These are phyloP conservation scores for Macropodus opercularis DNA, from an alignment of 2,797 vertebrate genomes.

Conservation along the genomic window DNA sequence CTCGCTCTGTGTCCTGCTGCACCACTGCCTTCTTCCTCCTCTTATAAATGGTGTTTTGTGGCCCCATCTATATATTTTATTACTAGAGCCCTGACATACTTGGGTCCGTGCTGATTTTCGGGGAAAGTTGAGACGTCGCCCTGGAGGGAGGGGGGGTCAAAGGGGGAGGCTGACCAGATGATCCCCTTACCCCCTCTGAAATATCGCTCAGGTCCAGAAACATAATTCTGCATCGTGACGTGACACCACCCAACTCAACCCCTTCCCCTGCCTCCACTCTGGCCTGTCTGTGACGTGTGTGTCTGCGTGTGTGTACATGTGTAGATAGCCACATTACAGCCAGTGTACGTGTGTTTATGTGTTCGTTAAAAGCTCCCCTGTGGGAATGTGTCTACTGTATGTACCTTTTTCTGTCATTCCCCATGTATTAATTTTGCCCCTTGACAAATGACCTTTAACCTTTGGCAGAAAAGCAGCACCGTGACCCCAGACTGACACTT, in stretches of 20 bases:
- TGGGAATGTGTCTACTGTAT: slow-evolving; percentile 56
- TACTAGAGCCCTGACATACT: slow-evolving; percentile 83
- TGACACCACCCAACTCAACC: slow-evolving; percentile 73
- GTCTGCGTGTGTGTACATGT: slow-evolving; percentile 52
- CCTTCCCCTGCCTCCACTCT: slow-evolving; percentile 44
- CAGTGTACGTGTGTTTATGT: slow-evolving; percentile 58
- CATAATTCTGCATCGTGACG: slow-evolving; percentile 85
- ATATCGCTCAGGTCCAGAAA: slow-evolving; percentile 85
- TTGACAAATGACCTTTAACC: slow-evolving; percentile 80
- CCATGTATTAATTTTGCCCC: slow-evolving; percentile 76
- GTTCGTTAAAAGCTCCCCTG: slow-evolving; percentile 46
- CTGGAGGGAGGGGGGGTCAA: slow-evolving; percentile 74
- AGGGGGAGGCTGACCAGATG: slow-evolving; percentile 79
- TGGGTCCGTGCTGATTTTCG: slow-evolving; percentile 79
- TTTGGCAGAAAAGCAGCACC: slow-evolving; percentile 81
- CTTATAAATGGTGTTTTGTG: slow-evolving; percentile 78
- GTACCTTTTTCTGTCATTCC: slow-evolving; percentile 43
- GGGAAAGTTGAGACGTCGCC: slow-evolving; percentile 82
- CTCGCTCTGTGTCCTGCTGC: slow-evolving; percentile 45
- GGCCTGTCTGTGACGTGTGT: slow-evolving; percentile 49
- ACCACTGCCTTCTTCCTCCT: slow-evolving; percentile 54
- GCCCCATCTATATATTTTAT: slow-evolving; percentile 83
- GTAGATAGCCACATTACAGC: slow-evolving; percentile 54
- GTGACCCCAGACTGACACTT: slow-evolving; percentile 77
- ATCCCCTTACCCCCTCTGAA: slow-evolving; percentile 77